These are phyloP conservation scores for Cossypha caffra DNA, from an alignment of 2,797 vertebrate genomes.

Conservation along the genomic window DNA sequence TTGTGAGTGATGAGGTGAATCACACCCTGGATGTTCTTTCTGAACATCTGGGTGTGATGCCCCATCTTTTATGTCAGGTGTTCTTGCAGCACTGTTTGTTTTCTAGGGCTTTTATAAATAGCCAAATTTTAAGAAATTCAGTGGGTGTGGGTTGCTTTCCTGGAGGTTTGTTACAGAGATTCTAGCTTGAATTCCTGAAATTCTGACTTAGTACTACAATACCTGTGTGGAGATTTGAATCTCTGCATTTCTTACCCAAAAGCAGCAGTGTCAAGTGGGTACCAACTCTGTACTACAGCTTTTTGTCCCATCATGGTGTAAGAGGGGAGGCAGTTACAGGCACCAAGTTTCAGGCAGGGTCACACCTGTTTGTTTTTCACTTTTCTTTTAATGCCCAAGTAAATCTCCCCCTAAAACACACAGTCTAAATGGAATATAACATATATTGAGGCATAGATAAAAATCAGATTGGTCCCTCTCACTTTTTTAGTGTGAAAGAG, in stretches of 20 bases:
- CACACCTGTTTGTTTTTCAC: background rate
- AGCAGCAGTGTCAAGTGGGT: background rate
- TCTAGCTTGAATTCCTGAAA: background rate
- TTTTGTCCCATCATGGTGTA: background rate
- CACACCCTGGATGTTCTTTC: background rate
- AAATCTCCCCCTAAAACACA: background rate
- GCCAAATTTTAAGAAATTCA: background rate
- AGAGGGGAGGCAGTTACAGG: background rate
- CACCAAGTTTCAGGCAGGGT: background rate
- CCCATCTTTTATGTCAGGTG: background rate
- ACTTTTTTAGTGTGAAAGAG: background rate
- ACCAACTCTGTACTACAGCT: background rate
- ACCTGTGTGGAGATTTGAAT: background rate
- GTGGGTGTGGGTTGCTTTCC: background rate
- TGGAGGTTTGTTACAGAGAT: background rate
- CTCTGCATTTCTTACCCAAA: background rate
- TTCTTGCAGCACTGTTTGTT: background rate
- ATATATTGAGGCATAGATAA: background rate
- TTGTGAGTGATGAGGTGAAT: background rate
- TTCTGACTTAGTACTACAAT: background rate
- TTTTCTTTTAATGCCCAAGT: background rate
- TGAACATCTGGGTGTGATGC: background rate
- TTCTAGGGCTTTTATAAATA: background rate
- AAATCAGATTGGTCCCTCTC: background rate
- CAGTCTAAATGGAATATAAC: background rate